Evolutionary conservation across 23 tunicate genomes (phyloP), one percentile per base, ranked within the genome.

Genomic region (Oikopleura albicans): DNA sequence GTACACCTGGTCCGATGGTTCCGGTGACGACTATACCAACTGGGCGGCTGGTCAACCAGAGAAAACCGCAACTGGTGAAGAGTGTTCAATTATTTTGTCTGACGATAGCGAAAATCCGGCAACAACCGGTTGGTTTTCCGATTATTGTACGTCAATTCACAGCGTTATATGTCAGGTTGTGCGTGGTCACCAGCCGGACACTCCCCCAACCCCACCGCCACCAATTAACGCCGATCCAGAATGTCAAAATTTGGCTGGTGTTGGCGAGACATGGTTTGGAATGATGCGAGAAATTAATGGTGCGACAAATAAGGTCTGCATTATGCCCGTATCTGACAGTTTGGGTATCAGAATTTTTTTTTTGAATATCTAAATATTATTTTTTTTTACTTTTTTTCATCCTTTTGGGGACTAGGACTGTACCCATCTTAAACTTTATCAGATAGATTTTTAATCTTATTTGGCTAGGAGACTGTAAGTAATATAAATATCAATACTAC

Each of bases 11-110:
- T 22, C 79, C 27, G 79, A 71, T 31, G 79, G 34, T 31, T 22
- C 79, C 2, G 79, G 34, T 16, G 79, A 12, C 31, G 79, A 71
- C 37, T 71, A 71, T 37, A 71, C 79, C 2, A 71, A 71, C 79
- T 71, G 79, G 79, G 34, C 35, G 2, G 79, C 79, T 31, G 79
- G 79, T 16, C 79, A 71, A 31, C 79, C 79, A 22, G 79, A 71
- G 37, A 71, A 71, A 29, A 16, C 27, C 2, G 79, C 79, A 71
- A 16, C 79, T 2, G 79, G 35, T 71, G 79, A 71, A 71, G 79
- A 71, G 31, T 71, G 79, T 29, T 8, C 22, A 22, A 49, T 49
- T 49, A 12, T 49, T 22, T 12, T 49, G 22, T 49, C 63, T 8
- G 63, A 49, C 22, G 12, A 12, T 8, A 49, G 63, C 22, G 63